Evolutionary conservation across 2,888 invertebrate species (phyloP).

Genomic region (Lithophane ornitopus): DNA sequence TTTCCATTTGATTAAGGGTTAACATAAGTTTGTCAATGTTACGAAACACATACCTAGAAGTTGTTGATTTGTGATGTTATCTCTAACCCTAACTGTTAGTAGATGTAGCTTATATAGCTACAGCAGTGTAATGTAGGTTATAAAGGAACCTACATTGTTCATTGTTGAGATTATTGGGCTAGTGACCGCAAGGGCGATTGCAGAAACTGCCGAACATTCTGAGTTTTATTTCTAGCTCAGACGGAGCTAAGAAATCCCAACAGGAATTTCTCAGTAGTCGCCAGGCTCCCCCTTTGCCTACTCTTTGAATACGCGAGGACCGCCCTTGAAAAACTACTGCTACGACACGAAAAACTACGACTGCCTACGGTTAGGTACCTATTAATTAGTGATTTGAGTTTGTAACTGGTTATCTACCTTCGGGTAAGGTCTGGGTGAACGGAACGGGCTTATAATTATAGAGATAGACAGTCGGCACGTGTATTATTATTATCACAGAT

Average conservation of each 20-base stretch:
- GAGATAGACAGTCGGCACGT: background rate
- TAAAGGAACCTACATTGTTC: too few species aligned
- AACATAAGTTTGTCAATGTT: too few species aligned
- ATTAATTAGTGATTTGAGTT: background rate
- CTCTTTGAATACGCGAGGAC: background rate
- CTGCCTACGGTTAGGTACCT: background rate
- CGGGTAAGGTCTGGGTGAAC: background rate
- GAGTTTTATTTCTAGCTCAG: background rate
- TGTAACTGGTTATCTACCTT: background rate
- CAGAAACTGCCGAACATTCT: too few species aligned
- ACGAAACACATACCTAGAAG: too few species aligned
- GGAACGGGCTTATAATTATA: background rate
- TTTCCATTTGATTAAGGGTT: too few species aligned
- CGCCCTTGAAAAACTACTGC: background rate
- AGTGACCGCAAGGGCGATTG: too few species aligned
- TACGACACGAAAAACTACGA: too few species aligned
- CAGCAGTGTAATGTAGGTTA: too few species aligned
- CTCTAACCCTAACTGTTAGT: too few species aligned
- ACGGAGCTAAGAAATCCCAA: background rate
- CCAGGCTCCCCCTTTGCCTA: background rate
- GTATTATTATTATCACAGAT: constrained; percentile 14
- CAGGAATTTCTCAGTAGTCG: background rate
- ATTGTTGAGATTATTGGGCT: too few species aligned
- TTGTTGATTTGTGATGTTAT: too few species aligned
- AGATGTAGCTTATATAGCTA: too few species aligned